A percentile compares a stretch with the other conserved stretches of the same genome.
Evolutionary conservation across 2,797 vertebrate species (phyloP).

Genomic region (Sorex maritimensis): DNA sequence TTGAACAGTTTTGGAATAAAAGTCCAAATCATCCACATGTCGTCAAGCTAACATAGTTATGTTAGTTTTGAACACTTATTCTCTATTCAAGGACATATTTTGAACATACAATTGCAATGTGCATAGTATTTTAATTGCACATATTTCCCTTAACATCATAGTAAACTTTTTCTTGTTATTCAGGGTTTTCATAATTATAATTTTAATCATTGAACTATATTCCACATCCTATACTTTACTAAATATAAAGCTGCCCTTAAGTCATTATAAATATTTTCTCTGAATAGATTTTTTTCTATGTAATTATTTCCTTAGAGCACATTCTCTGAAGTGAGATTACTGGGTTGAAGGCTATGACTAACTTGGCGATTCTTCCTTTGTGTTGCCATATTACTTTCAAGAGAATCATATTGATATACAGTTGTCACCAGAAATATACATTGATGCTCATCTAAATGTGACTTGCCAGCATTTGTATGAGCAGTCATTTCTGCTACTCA

Average conservation of each 20-base stretch:
- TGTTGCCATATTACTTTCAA: slow-evolving; percentile 30
- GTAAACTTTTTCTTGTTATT: slow-evolving; percentile 64
- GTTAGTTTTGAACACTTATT: slow-evolving; percentile 14
- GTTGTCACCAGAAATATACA: slow-evolving; percentile 5
- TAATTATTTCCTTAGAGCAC: slow-evolving; percentile 37
- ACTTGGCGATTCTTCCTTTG: neutral
- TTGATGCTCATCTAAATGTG: slow-evolving; percentile 35
- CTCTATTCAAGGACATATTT: slow-evolving; percentile 15
- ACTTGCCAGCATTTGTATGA: neutral
- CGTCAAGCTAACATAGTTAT: neutral
- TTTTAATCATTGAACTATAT: slow-evolving; percentile 79
- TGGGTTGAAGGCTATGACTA: neutral
- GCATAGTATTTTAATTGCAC: slow-evolving; percentile 57
- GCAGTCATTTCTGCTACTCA: slow-evolving; percentile 49
- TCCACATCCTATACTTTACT: slow-evolving; percentile 69
- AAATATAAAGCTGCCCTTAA: neutral
- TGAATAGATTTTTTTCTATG: slow-evolving; percentile 46
- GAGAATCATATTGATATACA: slow-evolving; percentile 31
- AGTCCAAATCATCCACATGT: too few species aligned
- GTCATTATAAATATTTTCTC: slow-evolving; percentile 43
- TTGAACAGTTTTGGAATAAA: neutral
- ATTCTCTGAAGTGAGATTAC: slow-evolving; percentile 48
- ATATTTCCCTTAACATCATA: slow-evolving; percentile 42
- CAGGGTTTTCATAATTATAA: slow-evolving; percentile 66
- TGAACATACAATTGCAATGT: slow-evolving; percentile 41